A percentile compares a stretch with the other conserved stretches of the same genome.
Evolutionary conservation across 2,113 vertebrate species (phyloP).

Genomic region (Sinocyclocheilus grahami): DNA sequence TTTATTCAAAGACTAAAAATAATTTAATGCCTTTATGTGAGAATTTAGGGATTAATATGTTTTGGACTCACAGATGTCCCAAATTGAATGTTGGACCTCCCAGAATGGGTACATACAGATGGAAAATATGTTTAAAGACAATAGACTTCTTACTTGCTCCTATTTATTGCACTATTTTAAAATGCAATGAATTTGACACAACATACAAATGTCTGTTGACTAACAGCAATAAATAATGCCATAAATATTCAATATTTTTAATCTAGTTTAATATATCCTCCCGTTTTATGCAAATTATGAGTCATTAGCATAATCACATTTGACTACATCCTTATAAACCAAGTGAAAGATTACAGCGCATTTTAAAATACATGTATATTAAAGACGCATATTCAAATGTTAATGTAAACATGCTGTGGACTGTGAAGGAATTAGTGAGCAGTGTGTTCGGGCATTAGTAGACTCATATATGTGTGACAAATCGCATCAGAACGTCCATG

Average conservation of each 20-base stretch:
- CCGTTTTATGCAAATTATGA: conserved; percentile 80
- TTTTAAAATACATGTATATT: conserved; percentile 76
- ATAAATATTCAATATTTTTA: conserved; percentile 81
- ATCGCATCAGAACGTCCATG: conserved; percentile 62
- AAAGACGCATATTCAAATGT: conserved; percentile 78
- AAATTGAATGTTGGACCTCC: neutral
- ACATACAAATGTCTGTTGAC: conserved; percentile 78
- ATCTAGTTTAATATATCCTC: conserved; percentile 81
- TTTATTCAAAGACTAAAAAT: neutral
- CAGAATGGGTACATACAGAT: neutral
- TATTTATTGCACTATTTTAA: conserved; percentile 57
- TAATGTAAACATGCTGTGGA: conserved; percentile 72
- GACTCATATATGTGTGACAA: conserved; percentile 14
- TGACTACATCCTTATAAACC: conserved; percentile 77
- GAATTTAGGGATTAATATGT: neutral
- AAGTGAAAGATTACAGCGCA: conserved; percentile 77
- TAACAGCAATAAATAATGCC: conserved; percentile 77
- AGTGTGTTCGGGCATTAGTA: conserved; percentile 1
- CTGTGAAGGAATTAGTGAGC: conserved; percentile 61
- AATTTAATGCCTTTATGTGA: neutral
- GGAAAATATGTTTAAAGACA: conserved; percentile 3
- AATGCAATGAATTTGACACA: conserved; percentile 65
- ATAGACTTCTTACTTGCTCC: conserved; percentile 36
- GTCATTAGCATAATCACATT: conserved; percentile 84
- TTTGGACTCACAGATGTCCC: neutral